Conservation (phyloP, 2,888 invertebrate species). For the Ormyrus pomaceus region DNA sequence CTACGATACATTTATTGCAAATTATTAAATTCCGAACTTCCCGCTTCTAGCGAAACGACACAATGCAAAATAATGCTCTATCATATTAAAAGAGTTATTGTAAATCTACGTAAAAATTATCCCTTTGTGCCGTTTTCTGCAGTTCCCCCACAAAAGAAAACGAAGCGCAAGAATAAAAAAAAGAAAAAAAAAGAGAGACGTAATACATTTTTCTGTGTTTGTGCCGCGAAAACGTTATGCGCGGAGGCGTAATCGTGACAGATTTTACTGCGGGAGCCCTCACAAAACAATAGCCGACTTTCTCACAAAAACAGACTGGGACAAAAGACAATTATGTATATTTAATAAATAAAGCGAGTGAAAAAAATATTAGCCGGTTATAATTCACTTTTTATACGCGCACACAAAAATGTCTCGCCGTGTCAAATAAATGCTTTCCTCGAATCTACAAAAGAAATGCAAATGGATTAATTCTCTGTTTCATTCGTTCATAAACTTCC, state of each 20-base stretch:
- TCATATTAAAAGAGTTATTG: conserved; percentile 30
- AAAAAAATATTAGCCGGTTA: conserved; percentile 34
- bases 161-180: conserved; percentile 27
- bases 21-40: neutral
- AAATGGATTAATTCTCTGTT: neutral
- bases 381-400: neutral
- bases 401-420: conserved; percentile 24
- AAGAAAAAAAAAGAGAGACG: conserved; percentile 7
- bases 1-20: neutral
- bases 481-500: neutral
- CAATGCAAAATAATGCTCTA: neutral
- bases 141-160: conserved; percentile 25
- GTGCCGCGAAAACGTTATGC: conserved; percentile 21
- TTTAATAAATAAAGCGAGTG: conserved; percentile 24
- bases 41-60: neutral
- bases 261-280: conserved; percentile 48
- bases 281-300: conserved; percentile 34
- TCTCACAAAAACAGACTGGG: conserved; percentile 21
- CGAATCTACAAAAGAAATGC: neutral
- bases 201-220: conserved; percentile 41
- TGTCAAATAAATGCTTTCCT: conserved; percentile 27
- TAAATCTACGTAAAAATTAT: conserved; percentile 22
- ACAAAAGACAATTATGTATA: conserved; percentile 45
- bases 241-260: conserved; percentile 53
- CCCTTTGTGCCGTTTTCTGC: conserved; percentile 26